Conservation (phyloP, 2,113 vertebrate species). For the Melierax canorus region DNA sequence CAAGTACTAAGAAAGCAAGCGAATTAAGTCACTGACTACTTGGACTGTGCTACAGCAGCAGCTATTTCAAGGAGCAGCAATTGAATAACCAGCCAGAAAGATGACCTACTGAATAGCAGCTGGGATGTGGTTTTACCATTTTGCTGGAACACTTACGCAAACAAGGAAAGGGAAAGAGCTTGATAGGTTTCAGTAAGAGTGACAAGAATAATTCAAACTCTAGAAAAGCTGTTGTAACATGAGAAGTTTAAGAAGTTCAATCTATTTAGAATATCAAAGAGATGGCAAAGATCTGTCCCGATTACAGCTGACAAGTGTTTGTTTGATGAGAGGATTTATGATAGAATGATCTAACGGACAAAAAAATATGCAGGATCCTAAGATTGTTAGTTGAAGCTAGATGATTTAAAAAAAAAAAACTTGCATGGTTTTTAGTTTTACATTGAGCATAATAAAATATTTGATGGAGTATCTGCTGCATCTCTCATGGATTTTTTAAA, state of each 20-base stretch:
- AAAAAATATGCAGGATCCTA: neutral
- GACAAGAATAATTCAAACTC: neutral
- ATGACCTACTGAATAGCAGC: neutral
- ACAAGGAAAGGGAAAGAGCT: neutral
- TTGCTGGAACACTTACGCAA: neutral
- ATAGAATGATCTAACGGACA: conserved; percentile 22
- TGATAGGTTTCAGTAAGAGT: neutral
- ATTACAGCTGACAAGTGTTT: neutral
- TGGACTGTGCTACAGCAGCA: neutral
- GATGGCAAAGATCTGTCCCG: conserved; percentile 4
- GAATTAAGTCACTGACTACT: neutral
- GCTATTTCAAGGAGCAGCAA: neutral
- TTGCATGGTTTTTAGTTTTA: neutral
- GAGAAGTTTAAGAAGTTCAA: conserved; percentile 2
- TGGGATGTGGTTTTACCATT: neutral
- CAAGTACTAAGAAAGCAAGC: neutral
- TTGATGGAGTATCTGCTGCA: conserved; percentile 20
- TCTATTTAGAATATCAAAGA: neutral
- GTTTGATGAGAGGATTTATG: conserved; percentile 39
- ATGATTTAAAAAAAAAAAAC: neutral
- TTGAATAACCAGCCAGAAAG: neutral
- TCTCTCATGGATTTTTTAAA: conserved; percentile 1
- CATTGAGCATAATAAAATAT: neutral
- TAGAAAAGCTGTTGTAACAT: neutral
- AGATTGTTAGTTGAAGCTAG: neutral